Evolutionary conservation across 2,797 vertebrate genomes (phyloP).

Genomic region (Nannoperca australis): DNA sequence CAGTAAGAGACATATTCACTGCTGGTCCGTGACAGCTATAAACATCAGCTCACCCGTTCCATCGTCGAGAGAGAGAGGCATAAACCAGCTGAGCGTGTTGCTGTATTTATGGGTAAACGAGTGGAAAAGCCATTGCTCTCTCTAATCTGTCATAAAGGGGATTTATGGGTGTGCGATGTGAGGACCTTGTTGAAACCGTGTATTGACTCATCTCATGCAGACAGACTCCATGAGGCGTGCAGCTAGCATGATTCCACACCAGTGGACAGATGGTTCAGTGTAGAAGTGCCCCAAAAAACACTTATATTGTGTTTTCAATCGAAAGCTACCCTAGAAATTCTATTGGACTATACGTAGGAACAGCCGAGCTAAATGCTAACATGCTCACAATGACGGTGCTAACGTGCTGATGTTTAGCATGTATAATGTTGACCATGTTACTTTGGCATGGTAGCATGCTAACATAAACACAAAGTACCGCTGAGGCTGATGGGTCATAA

Average conservation of each 20-base stretch:
- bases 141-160: constrained; percentile 79
- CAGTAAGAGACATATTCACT: constrained; percentile 77
- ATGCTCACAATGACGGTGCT: neutral
- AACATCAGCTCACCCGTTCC: constrained; percentile 74
- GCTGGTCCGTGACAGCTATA: constrained; percentile 74
- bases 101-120: constrained; percentile 80
- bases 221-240: constrained; percentile 46
- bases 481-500: too few relatives aligned
- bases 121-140: constrained; percentile 80
- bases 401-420: neutral
- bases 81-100: constrained; percentile 76
- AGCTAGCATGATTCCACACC: constrained; percentile 45
- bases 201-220: constrained; percentile 78
- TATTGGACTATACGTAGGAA: neutral
- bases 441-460: constrained; percentile 2
- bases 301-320: neutral
- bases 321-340: neutral
- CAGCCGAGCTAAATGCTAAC: constrained; percentile 4
- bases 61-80: constrained; percentile 69
- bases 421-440: neutral
- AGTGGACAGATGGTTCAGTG: constrained; percentile 13
- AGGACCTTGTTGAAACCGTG: constrained; percentile 72
- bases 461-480: too few relatives aligned
- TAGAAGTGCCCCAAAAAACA: neutral
- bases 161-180: constrained; percentile 74